Evolutionary conservation across 2,888 invertebrate species (phyloP), one percentile per base, ranked within the genome.

Genomic region (Lymantria monacha): DNA sequence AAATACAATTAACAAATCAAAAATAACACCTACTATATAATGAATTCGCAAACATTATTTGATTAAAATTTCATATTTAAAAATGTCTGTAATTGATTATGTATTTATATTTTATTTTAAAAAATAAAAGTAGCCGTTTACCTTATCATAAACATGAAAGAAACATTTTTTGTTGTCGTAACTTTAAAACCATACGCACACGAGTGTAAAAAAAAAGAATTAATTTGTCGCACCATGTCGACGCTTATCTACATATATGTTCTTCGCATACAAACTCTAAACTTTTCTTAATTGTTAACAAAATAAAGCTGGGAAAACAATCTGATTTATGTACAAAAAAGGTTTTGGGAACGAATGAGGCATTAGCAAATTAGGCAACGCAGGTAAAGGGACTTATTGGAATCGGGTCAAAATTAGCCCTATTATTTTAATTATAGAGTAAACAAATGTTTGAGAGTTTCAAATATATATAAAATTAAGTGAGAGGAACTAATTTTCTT

Each of bases 341-440:
- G 41, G 49, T 67, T 70, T 70, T 55, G 53, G 51, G 59, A 67
- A 74, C 61, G 49, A 62, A 59, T 61, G 69, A 55, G 48, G 81
- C 82, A 85, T 85, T 84, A 85, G 79, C 85, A 79, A 85, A 85
- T 85, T 83, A 80, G 66, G 69, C 56, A 68, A 64, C 69, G 66
- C 87, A 87, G 88, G 87, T 87, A 87, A 75, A 73, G 70, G 70
- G 61, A 72, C 72, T 72, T 82, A 85, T 86, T 83, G 79, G 77
- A 79, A 80, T 70, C 74, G 75, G 67, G 72, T 79, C 77, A 63
- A 76, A 87, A 85, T 85, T 83, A 79, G 79, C 76, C 69, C 77
- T 74, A 90, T 89, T 88, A 87, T 78, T 70, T 82, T 90, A 90
- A 90, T 90, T 89, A 90, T 85, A 86, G 79, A 79, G 81, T 66